Conservation (phyloP, 2,888 invertebrate species). For the Drosophila incognita region DNA sequence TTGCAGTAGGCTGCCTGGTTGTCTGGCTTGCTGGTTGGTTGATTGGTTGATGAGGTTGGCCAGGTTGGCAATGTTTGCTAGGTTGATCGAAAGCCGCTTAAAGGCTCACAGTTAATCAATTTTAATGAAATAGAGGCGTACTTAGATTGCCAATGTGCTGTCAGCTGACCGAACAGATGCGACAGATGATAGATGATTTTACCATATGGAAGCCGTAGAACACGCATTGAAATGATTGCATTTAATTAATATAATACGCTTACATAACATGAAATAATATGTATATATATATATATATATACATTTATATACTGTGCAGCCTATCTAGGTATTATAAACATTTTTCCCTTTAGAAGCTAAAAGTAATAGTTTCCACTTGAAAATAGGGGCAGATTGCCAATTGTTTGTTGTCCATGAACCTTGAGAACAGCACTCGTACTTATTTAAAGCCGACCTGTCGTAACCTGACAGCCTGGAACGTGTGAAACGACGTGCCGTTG, state of each 20-base stretch:
- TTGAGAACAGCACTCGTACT: neutral
- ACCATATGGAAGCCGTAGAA: neutral
- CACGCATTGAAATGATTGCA: neutral
- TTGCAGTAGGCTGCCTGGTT: slow-evolving; percentile 20
- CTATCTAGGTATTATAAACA: neutral
- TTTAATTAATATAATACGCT: neutral
- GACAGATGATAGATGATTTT: slow-evolving; percentile 4
- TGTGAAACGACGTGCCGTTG: neutral
- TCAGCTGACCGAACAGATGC: slow-evolving; percentile 7
- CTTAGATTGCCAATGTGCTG: slow-evolving; percentile 34
- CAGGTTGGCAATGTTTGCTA: neutral
- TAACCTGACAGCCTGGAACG: neutral
- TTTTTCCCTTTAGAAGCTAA: neutral
- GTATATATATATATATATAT: neutral
- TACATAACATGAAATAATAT: neutral
- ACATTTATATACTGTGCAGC: neutral
- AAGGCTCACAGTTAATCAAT: slow-evolving; percentile 48
- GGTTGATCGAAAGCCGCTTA: slow-evolving; percentile 39
- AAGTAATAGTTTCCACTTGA: neutral
- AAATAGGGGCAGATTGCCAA: neutral
- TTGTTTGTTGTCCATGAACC: neutral
- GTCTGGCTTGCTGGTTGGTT: neutral
- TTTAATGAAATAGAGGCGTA: slow-evolving; percentile 25
- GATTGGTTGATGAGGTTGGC: neutral
- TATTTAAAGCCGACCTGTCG: neutral